Base-by-base conservation (phyloP, 2,888 invertebrate genomes). In the Heliconius ethilla region DNA sequence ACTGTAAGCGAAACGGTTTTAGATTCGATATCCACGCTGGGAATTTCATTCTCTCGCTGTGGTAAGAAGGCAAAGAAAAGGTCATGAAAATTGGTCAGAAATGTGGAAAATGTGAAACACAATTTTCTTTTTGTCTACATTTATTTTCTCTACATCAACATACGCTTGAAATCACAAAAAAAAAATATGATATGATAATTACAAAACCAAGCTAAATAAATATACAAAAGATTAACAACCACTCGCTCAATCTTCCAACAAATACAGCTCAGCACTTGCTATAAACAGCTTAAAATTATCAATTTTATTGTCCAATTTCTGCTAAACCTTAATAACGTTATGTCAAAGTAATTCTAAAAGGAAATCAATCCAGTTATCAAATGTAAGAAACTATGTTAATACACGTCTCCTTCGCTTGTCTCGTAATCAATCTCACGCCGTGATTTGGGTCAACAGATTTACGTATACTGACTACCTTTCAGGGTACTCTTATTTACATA, bases 391-490 rank as follows among this genome's bases (percentile, higher is more conserved):
- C 67, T 73, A 75, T 76, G 75, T 80, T 78, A 76, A 80, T 80
- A 77, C 77, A 69, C 59, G 78, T 76, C 78, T 81, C 75, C 78
- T 77, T 70, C 75, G 79, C 79, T 81, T 82, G 82, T 82, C 82
- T 80, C 72, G 79, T 81, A 81, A 82, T 82, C 81, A 82, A 82
- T 82, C 82, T 81, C 78, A 82, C 79, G 79, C 79, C 78, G 74
- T 80, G 81, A 81, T 82, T 81, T 80, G 70, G 79, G 82, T 82
- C 81, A 80, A 81, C 80, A 81, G 79, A 78, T 77, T 79, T 78
- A 81, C 76, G 78, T 79, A 77, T 79, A 75, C 78, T 63, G 76
- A 73, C 70, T 62, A 70, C 69, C 70, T 78, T 78, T 75, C 62
- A 72, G 77, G 63, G 75, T 62, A 40, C 37, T 29, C 63, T 13